Evolutionary conservation across 1,140 invertebrate species (phyloP).

Genomic region (Formica exsecta): DNA sequence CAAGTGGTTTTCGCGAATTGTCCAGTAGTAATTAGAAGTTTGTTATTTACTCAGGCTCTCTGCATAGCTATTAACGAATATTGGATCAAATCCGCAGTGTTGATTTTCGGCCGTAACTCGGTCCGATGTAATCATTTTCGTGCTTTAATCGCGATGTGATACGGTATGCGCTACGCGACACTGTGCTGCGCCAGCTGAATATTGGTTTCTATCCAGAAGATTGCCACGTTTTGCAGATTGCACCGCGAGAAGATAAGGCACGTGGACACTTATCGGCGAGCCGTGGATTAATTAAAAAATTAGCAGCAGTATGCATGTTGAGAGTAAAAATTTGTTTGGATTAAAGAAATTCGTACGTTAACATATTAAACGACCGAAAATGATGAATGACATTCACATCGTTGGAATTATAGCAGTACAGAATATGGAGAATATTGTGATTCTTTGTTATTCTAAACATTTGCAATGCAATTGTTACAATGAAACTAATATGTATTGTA

Average conservation of each 20-base stretch:
- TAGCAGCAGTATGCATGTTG: too few relatives aligned
- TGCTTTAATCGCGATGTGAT: slow-evolving; percentile 47
- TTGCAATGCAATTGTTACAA: neutral
- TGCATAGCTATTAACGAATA: slow-evolving; percentile 52
- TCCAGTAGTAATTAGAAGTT: slow-evolving; percentile 39
- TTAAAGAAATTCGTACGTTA: neutral
- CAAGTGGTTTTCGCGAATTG: slow-evolving; percentile 53
- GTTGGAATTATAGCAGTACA: neutral
- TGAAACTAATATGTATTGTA: neutral
- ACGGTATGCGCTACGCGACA: neutral
- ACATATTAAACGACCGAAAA: neutral
- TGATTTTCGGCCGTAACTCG: slow-evolving; percentile 36
- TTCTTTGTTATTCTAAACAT: neutral
- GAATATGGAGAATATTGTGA: neutral
- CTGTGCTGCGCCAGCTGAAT: slow-evolving; percentile 28
- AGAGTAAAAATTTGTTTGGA: neutral
- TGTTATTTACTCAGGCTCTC: slow-evolving; percentile 34
- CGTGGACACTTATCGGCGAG: slow-evolving; percentile 14
- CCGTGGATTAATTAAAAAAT: slow-evolving; percentile 39
- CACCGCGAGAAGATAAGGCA: slow-evolving; percentile 32
- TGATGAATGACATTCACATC: neutral
- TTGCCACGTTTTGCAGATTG: slow-evolving; percentile 34
- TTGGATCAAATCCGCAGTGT: slow-evolving; percentile 42
- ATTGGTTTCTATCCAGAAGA: neutral
- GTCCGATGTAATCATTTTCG: slow-evolving; percentile 41